phyloP scores from a whole-genome alignment of 2,797 vertebrate species.

The Strix occidentalis region DNA sequence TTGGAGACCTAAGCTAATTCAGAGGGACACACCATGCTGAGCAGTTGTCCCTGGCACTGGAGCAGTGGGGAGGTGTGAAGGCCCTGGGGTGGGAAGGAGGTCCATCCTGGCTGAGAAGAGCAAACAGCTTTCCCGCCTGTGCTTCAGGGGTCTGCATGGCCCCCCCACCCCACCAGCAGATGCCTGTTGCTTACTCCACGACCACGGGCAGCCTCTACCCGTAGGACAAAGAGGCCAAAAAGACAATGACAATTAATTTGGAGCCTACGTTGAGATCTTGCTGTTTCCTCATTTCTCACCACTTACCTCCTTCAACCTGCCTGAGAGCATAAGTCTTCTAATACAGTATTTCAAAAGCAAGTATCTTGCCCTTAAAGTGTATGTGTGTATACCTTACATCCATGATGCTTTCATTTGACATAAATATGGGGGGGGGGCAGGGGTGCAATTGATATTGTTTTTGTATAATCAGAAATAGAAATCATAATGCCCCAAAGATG shows the following conservation, averaged over 20 bases:
- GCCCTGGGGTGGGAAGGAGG: neutral
- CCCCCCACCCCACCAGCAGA: neutral
- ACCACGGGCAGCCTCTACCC: neutral
- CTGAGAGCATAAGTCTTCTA: neutral
- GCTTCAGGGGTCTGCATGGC: fast-evolving
- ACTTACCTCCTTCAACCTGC: neutral
- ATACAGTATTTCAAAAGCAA: neutral
- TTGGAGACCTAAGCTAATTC: neutral
- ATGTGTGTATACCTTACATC: neutral
- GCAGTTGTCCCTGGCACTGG: neutral
- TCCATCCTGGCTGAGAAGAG: neutral
- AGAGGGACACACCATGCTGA: neutral
- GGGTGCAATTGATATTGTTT: neutral
- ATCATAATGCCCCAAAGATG: constrained; percentile 23
- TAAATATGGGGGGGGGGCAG: neutral
- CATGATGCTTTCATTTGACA: neutral
- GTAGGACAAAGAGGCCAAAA: fast-evolving
- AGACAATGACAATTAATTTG: neutral
- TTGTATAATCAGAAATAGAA: constrained; percentile 38
- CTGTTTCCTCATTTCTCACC: neutral
- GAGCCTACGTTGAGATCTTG: neutral
- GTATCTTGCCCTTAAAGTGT: neutral
- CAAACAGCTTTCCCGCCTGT: neutral
- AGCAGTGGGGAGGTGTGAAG: neutral
- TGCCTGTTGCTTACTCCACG: fast-evolving